Evolutionary conservation across 1,140 invertebrate species (phyloP), one percentile per base, ranked within the genome.

Genomic region (Lepidostoma basale): DNA sequence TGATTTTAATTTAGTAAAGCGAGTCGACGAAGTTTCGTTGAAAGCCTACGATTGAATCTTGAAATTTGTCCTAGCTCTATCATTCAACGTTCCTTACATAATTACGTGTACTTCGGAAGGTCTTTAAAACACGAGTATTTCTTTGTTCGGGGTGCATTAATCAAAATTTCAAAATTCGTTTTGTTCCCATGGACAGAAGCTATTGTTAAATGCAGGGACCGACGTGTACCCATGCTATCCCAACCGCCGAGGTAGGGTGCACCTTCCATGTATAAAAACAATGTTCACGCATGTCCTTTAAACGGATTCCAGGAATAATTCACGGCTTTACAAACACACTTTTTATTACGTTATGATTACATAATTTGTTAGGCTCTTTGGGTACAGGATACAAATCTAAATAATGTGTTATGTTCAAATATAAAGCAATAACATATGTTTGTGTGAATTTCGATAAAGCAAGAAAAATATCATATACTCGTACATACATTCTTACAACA

Each of bases 91-190:
- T n/a, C n/a, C n/a, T n/a, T n/a, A n/a, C n/a, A n/a, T n/a, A n/a
- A n/a, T n/a, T n/a, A n/a, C n/a, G n/a, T n/a, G 23, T 59, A 59
- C 10, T 40, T 40, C 40, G 30, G 40, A 40, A 59, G 33, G 36
- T 22, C 26, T 54, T 56, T 54, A 23, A 47, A 47, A 18, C n/a
- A n/a, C n/a, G n/a, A n/a, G 20, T 28, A 66, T 70, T 70, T 66
- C 68, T 66, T 66, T 63, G 63, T 66, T 58, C 44, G 26, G 20
- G 25, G 40, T 45, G 23, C 62, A 66, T 70, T 70, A 65, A 70
- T 70, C 68, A 70, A 62, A 23, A 52, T 56, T n/a, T 26, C 25
- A 39, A 62, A 70, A 70, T 70, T 70, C 66, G 68, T 70, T 70
- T 65, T 59, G 63, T 70, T 69, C 49, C 40, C 42, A 64, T 58